Evolutionary conservation across 2,113 vertebrate genomes (phyloP), one percentile per base, ranked within the genome.

Genomic region (Podilymbus podiceps): DNA sequence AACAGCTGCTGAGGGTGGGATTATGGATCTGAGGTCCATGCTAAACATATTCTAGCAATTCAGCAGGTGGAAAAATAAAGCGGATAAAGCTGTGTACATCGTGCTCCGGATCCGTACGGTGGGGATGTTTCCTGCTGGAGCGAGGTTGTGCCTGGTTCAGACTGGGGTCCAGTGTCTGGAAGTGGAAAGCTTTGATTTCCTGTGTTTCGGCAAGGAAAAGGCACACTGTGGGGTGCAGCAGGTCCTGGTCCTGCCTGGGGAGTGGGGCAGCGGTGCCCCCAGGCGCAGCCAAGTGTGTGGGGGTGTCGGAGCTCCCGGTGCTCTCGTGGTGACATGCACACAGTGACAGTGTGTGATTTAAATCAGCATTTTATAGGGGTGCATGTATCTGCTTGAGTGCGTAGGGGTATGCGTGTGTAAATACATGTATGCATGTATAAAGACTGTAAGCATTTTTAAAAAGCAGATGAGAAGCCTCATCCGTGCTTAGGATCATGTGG

Each of bases 1-100:
- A 73, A 69, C 92, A 94, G 96, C 92, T 96, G 92, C 77, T 40
- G 79, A 59, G 59, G 60, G 68, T 20, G 47, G 90, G 72, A 90
- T 95, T 92, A 71, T 80, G 76, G 92, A 88, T 77, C 73, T 67
- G 75, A 22, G 67, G 38, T 85, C 79, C 35, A 14, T 13, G 64
- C 88, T 81, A 67, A 93, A 69, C 79, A 55, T 90, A 75, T 92
- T 90, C 69, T 58, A 67, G 76, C 53, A 56, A 56, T 94, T 92
- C 76, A 74, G 92, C 85, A 89, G 88, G 90, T 94, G 59, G 64
- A n/a, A 50, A 91, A 60, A 49, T 63, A 69, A 90, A 83, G 85
- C 17, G 20, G 75, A 52, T 80, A 55, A 85, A 83, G 79, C 83
- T 80, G 72, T 20, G 55, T 47, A 82, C 10, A 1, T 78, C 1